These are phyloP conservation scores for Mylabris sibirica DNA, from an alignment of 2,888 invertebrate genomes.

Conservation along the genomic window DNA sequence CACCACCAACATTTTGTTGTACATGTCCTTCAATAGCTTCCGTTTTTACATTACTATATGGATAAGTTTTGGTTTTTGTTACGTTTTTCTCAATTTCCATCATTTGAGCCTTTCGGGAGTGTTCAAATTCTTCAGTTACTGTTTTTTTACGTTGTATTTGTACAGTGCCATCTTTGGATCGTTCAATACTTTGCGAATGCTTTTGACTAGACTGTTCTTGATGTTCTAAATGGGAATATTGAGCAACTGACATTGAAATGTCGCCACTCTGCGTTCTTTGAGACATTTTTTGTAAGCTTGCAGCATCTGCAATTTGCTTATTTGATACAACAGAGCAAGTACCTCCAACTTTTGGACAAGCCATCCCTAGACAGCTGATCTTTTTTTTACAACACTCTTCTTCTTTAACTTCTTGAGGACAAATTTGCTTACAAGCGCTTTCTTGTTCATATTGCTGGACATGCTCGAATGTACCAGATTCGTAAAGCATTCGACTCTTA, in stretches of 20 bases:
- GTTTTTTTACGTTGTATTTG: constrained; percentile 70
- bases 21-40: constrained; percentile 42
- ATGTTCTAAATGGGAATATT: constrained; percentile 49
- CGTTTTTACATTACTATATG: constrained; percentile 50
- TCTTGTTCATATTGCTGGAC: background rate
- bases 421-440: background rate
- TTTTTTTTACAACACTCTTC: background rate
- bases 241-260: constrained; percentile 48
- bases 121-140: constrained; percentile 74
- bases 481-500: constrained; percentile 33
- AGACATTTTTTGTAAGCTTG: constrained; percentile 23
- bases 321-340: background rate
- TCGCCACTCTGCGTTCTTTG: constrained; percentile 29
- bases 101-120: constrained; percentile 70
- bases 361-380: background rate
- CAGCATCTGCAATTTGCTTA: constrained; percentile 23
- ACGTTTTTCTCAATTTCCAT: constrained; percentile 68
- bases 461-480: background rate
- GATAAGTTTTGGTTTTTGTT: constrained; percentile 37
- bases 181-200: constrained; percentile 46
- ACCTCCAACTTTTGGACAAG: background rate
- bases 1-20: constrained; percentile 40
- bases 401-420: background rate
- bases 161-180: constrained; percentile 54
- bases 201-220: constrained; percentile 47